A percentile compares a stretch with the other conserved stretches of the same genome.
Evolutionary conservation across 2,113 vertebrate genomes (phyloP).

Genomic region (Callopanchax toddi): DNA sequence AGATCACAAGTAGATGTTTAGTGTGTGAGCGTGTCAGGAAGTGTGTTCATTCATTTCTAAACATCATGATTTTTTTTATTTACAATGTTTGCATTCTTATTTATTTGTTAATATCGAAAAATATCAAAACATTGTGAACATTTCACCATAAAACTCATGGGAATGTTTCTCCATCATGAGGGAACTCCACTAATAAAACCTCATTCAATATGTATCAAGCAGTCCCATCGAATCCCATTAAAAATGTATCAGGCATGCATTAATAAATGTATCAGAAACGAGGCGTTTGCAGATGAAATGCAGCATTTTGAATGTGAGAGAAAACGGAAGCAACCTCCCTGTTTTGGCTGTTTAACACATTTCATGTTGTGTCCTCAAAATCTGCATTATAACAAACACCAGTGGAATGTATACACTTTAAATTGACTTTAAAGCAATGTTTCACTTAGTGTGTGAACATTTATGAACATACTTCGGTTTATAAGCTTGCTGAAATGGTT

Average conservation of each 20-base stretch:
- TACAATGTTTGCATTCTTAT: slow-evolving; percentile 36
- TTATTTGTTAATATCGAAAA: slow-evolving; percentile 42
- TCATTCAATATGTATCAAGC: slow-evolving; percentile 59
- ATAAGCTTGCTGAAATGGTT: slow-evolving; percentile 15
- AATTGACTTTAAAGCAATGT: slow-evolving; percentile 51
- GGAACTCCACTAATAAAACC: slow-evolving; percentile 47
- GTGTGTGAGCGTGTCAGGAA: slow-evolving; percentile 8
- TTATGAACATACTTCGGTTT: slow-evolving; percentile 22
- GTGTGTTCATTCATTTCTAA: slow-evolving; percentile 51
- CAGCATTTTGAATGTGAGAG: slow-evolving; percentile 43
- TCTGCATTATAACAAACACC: background rate
- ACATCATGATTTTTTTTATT: slow-evolving; percentile 30
- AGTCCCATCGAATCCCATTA: slow-evolving; percentile 61
- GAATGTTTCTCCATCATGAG: slow-evolving; percentile 31
- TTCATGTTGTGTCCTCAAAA: slow-evolving; percentile 36
- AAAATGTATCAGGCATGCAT: slow-evolving; percentile 68
- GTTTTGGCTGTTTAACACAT: slow-evolving; percentile 21
- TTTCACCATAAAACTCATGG: slow-evolving; percentile 32
- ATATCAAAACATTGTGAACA: slow-evolving; percentile 28
- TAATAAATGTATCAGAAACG: slow-evolving; percentile 59
- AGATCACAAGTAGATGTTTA: slow-evolving; percentile 48
- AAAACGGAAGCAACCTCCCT: slow-evolving; percentile 26
- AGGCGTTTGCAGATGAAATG: slow-evolving; percentile 55
- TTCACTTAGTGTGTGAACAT: slow-evolving; percentile 45
- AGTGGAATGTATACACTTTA: slow-evolving; percentile 13